phyloP scores from a whole-genome alignment of 30 jellyfish, hydroid and myxozoan genomes.

The Catostylus mosaicus region DNA sequence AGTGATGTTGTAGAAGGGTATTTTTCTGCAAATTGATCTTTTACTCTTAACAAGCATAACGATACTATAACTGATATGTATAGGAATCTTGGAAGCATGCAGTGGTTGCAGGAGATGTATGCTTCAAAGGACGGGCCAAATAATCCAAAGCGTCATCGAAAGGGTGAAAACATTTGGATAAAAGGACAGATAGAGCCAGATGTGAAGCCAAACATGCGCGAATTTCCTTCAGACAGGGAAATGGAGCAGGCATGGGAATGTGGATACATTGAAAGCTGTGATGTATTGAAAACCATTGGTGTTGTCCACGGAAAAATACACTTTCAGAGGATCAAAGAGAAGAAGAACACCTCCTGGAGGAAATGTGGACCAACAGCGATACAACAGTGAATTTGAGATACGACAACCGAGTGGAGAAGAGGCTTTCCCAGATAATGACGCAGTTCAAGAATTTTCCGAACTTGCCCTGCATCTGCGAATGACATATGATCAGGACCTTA shows the following conservation, averaged over 20 bases:
- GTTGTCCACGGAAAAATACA: neutral
- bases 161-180: conserved; percentile 33
- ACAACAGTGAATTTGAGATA: neutral
- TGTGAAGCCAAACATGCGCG: conserved; percentile 7
- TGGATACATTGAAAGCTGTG: conserved; percentile 10
- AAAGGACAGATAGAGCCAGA: conserved; percentile 38
- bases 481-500: conserved; percentile 8
- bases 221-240: conserved; percentile 17
- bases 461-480: conserved; percentile 14
- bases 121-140: conserved; percentile 31
- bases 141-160: conserved; percentile 39
- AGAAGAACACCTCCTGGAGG: neutral
- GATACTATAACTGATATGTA: conserved; percentile 16
- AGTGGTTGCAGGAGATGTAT: conserved; percentile 8
- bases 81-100: conserved; percentile 27
- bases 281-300: neutral
- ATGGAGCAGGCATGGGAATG: conserved; percentile 16
- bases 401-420: neutral
- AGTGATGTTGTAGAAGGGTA: too few species aligned
- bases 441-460: neutral
- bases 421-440: neutral
- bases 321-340: neutral
- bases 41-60: too few species aligned
- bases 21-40: too few species aligned
- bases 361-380: conserved; percentile 2